phyloP scores from a whole-genome alignment of 2,888 invertebrate genomes.

The Macrophya alboannulata region DNA sequence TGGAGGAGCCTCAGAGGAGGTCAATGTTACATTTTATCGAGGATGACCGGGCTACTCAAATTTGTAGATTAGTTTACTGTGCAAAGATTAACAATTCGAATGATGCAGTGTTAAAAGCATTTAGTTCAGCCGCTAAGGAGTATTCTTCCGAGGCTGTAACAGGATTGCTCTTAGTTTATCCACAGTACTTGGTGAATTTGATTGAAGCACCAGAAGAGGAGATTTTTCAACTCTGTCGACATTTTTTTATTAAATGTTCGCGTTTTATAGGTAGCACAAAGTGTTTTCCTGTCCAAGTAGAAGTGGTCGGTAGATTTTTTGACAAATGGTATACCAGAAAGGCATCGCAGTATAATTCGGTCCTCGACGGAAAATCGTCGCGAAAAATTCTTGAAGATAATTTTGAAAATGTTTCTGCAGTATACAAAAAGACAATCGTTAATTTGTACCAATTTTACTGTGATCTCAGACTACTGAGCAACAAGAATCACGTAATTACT shows the following conservation, averaged over 20 bases:
- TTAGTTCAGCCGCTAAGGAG: slow-evolving; percentile 58
- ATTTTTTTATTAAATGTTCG: slow-evolving; percentile 56
- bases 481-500: slow-evolving; percentile 58
- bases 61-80: slow-evolving; percentile 62
- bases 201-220: slow-evolving; percentile 63
- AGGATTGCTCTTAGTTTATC: slow-evolving; percentile 63
- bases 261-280: slow-evolving; percentile 56
- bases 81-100: slow-evolving; percentile 53
- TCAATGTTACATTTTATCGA: slow-evolving; percentile 60
- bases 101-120: slow-evolving; percentile 58
- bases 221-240: slow-evolving; percentile 60
- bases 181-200: slow-evolving; percentile 59
- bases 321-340: slow-evolving; percentile 62
- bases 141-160: slow-evolving; percentile 59
- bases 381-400: slow-evolving; percentile 16
- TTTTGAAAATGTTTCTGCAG: slow-evolving; percentile 56
- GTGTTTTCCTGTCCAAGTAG: slow-evolving; percentile 62
- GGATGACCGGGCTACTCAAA: slow-evolving; percentile 52
- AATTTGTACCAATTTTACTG: slow-evolving; percentile 61
- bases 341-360: slow-evolving; percentile 21
- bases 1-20: slow-evolving; percentile 60
- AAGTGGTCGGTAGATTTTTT: slow-evolving; percentile 61
- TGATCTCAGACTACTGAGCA: slow-evolving; percentile 57
- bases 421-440: slow-evolving; percentile 55
- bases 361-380: neutral